These are phyloP conservation scores for Endotricha flammealis DNA, from an alignment of 2,888 invertebrate species.

Conservation along the genomic window DNA sequence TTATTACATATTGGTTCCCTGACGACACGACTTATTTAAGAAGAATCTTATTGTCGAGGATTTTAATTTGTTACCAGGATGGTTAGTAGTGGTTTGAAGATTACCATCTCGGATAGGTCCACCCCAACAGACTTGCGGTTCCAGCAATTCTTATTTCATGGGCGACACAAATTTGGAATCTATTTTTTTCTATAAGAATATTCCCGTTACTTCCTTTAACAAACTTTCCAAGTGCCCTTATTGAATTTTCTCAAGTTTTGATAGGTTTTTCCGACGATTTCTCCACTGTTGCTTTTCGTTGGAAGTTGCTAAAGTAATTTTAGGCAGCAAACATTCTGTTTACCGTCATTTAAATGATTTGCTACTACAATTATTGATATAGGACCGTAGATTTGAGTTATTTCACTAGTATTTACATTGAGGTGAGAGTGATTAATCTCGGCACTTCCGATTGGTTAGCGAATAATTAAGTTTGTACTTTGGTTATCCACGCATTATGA, in stretches of 20 bases:
- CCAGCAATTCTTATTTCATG: slow-evolving; percentile 51
- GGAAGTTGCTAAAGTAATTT: slow-evolving; percentile 56
- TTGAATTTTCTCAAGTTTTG: slow-evolving; percentile 77
- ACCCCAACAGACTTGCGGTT: slow-evolving; percentile 34
- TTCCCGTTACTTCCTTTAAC: slow-evolving; percentile 69
- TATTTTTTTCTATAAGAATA: slow-evolving; percentile 63
- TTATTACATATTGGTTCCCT: too few relatives aligned
- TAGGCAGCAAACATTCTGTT: slow-evolving; percentile 45
- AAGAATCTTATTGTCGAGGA: too few relatives aligned
- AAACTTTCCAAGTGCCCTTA: slow-evolving; percentile 75
- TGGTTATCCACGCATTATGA: too few relatives aligned
- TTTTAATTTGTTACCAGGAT: too few relatives aligned
- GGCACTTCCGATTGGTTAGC: too few relatives aligned
- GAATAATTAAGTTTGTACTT: too few relatives aligned
- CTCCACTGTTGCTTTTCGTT: slow-evolving; percentile 56
- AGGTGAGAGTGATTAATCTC: too few relatives aligned
- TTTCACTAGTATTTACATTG: too few relatives aligned
- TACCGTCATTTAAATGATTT: slow-evolving; percentile 24
- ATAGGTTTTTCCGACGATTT: slow-evolving; percentile 75
- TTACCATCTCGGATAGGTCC: too few relatives aligned
- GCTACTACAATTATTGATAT: slow-evolving; percentile 2
- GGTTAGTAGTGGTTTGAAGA: too few relatives aligned
- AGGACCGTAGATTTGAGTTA: too few relatives aligned
- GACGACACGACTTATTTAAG: too few relatives aligned
- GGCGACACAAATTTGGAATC: slow-evolving; percentile 67